A percentile compares a stretch with the other conserved stretches of the same genome.
phyloP scores from a whole-genome alignment of 1,140 invertebrate genomes.

The Palaemon carinicauda region DNA sequence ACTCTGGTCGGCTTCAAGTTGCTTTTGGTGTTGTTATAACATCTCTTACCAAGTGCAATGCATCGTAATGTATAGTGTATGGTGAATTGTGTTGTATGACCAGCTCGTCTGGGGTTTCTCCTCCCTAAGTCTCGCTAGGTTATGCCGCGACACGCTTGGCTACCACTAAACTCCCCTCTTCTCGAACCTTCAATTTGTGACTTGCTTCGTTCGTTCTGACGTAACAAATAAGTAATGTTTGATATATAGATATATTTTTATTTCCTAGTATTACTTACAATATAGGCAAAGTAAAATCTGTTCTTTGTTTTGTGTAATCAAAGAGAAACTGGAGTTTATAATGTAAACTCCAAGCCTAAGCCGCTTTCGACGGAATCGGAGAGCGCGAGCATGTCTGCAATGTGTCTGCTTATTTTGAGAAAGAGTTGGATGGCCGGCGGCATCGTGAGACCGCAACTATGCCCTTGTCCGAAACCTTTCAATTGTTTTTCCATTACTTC shows the following conservation, averaged over 20 bases:
- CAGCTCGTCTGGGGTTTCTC: not conserved
- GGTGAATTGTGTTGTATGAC: constrained; percentile 2
- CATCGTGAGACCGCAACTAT: constrained; percentile 46
- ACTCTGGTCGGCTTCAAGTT: not conserved
- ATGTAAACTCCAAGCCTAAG: too few species aligned
- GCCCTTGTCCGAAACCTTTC: constrained; percentile 26
- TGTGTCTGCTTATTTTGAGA: constrained; percentile 51
- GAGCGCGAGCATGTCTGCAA: not conserved
- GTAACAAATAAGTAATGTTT: too few species aligned
- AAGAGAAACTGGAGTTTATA: not conserved
- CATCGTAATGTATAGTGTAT: not conserved
- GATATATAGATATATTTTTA: too few species aligned
- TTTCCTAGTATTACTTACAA: too few species aligned
- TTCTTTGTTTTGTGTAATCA: too few species aligned
- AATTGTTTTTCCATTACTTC: not conserved
- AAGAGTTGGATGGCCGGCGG: constrained; percentile 44
- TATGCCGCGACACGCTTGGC: constrained; percentile 11
- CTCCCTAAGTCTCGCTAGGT: not conserved
- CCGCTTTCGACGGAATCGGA: too few species aligned
- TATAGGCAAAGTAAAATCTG: too few species aligned
- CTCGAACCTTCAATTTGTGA: not conserved
- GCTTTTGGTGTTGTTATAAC: not conserved
- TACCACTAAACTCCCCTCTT: not conserved
- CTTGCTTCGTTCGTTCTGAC: not conserved
- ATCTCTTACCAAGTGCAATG: not conserved